Conservation (phyloP, 1,140 invertebrate genomes). For the Pseudomyrmex cubaensis region DNA sequence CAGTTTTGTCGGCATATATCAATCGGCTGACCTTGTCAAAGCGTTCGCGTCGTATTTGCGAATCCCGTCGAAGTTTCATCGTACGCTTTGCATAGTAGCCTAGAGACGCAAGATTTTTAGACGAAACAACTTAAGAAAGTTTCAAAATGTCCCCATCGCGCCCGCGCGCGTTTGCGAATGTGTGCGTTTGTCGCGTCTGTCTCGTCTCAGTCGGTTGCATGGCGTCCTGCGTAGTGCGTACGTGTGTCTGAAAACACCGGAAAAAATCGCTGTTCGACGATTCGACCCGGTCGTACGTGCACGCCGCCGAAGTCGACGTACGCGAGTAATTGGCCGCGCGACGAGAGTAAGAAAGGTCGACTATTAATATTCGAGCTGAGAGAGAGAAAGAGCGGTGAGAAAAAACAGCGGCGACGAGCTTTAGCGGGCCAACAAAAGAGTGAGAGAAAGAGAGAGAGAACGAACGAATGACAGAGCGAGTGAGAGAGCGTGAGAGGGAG, state of each 20-base stretch:
- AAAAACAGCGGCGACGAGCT: background rate
- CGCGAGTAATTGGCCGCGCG: conserved; percentile 45
- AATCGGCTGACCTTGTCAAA: too few relatives aligned
- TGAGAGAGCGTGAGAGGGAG: background rate
- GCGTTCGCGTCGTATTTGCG: too few relatives aligned
- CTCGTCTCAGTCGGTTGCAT: conserved; percentile 43
- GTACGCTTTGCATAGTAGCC: background rate
- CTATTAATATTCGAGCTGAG: conserved; percentile 50
- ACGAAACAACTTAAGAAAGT: background rate
- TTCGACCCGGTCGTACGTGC: background rate
- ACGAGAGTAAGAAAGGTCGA: conserved; percentile 57
- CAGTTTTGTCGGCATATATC: background rate
- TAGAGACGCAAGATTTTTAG: background rate
- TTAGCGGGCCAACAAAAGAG: background rate
- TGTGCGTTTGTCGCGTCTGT: background rate
- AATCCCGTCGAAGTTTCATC: background rate
- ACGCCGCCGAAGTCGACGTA: conserved; percentile 31
- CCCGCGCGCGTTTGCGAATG: background rate
- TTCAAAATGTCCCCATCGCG: background rate
- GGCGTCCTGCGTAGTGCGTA: conserved; percentile 53
- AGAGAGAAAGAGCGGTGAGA: background rate
- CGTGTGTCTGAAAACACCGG: background rate
- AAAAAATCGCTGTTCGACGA: background rate
- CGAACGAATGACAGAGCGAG: background rate
- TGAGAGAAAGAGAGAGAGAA: background rate